phyloP scores from a whole-genome alignment of 92 coral and sea anemone genomes.

The Isaurus tuberculatus region DNA sequence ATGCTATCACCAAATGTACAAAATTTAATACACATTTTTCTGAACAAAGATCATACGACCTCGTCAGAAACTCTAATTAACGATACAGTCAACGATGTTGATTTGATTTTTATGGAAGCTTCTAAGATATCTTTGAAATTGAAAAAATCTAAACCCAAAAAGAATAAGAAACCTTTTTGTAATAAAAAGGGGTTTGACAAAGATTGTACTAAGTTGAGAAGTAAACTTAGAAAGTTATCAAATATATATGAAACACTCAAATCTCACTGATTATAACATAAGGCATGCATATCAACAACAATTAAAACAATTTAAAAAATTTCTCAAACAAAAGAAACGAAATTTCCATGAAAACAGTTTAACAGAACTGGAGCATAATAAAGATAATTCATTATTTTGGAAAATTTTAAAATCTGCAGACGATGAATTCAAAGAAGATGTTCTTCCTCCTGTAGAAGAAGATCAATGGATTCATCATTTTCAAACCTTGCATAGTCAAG shows the following conservation, averaged over 20 bases:
- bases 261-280: slow-evolving; percentile 24
- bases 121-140: slow-evolving; percentile 15
- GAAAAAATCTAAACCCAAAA: slow-evolving; percentile 16
- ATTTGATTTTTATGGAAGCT: background rate
- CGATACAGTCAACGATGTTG: slow-evolving; percentile 16
- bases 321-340: background rate
- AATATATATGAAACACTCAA: slow-evolving; percentile 34
- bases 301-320: slow-evolving; percentile 35
- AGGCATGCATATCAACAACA: slow-evolving; percentile 3
- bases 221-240: slow-evolving; percentile 36
- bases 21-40: background rate
- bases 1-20: no score
- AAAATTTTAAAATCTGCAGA: no score
- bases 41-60: background rate
- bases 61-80: background rate
- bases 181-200: slow-evolving; percentile 38
- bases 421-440: no score
- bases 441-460: no score
- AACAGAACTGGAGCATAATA: no score
- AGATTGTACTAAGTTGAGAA: slow-evolving; percentile 3
- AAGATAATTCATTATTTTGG: no score
- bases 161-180: slow-evolving; percentile 16
- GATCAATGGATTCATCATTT: slow-evolving; percentile 23
- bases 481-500: slow-evolving; percentile 23
- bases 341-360: background rate